Evolutionary conservation across 2,888 invertebrate species (phyloP).

Genomic region (Euproctis similis): DNA sequence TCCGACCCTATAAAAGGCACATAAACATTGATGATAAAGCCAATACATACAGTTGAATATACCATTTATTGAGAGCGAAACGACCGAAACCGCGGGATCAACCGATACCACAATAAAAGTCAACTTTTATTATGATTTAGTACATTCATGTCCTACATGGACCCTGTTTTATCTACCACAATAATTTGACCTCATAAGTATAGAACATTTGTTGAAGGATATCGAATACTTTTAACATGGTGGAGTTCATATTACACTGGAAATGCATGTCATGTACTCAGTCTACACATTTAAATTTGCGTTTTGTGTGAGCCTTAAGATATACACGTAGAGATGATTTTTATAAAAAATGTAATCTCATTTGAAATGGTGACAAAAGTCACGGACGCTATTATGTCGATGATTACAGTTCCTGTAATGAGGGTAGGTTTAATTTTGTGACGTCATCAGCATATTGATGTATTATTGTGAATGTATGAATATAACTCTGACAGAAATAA

Average conservation of each 20-base stretch:
- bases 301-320: slow-evolving; percentile 8
- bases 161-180: slow-evolving; percentile 17
- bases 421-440: slow-evolving; percentile 38
- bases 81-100: slow-evolving; percentile 18
- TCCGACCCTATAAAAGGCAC: slow-evolving; percentile 12
- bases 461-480: no score
- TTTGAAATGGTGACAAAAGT: slow-evolving; percentile 26
- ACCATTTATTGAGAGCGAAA: slow-evolving; percentile 25
- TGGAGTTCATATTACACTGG: slow-evolving; percentile 21
- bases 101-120: slow-evolving; percentile 34
- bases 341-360: no score
- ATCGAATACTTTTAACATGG: slow-evolving; percentile 5
- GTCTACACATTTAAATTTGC: slow-evolving; percentile 21
- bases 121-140: slow-evolving; percentile 38
- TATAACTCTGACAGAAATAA: no score
- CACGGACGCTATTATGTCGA: slow-evolving; percentile 38
- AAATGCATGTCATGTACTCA: slow-evolving; percentile 25
- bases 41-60: slow-evolving; percentile 13
- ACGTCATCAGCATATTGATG: slow-evolving; percentile 42
- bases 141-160: slow-evolving; percentile 26
- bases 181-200: slow-evolving; percentile 16
- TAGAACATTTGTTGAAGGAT: slow-evolving; percentile 6
- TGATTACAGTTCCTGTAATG: slow-evolving; percentile 41
- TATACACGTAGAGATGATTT: slow-evolving; percentile 20
- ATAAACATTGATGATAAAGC: slow-evolving; percentile 12